A percentile compares a stretch with the other conserved stretches of the same genome.
These are phyloP conservation scores for Stigmatopora nigra DNA, from an alignment of 2,113 vertebrate genomes.

Conservation along the genomic window DNA sequence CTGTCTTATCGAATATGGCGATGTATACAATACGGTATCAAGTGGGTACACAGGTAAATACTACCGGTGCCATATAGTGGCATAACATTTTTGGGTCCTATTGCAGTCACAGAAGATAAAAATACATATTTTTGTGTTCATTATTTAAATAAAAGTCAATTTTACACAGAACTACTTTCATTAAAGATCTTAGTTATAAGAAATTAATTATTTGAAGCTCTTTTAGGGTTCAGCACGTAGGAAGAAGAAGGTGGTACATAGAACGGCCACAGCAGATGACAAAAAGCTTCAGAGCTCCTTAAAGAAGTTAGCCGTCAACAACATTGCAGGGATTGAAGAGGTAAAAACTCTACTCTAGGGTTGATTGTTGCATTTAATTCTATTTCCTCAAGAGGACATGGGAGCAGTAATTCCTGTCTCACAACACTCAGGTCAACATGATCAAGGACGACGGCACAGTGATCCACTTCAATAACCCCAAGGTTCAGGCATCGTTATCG, in stretches of 20 bases:
- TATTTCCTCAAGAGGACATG: neutral
- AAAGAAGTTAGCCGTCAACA: constrained; percentile 97
- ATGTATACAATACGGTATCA: neutral
- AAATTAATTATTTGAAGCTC: constrained; percentile 14
- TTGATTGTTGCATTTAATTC: neutral
- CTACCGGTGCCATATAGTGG: too few relatives aligned
- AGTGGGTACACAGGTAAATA: too few relatives aligned
- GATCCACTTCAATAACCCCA: constrained; percentile 99
- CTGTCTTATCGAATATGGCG: too few relatives aligned
- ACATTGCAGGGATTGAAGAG: constrained; percentile 98
- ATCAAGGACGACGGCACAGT: constrained; percentile 98
- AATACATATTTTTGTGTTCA: too few relatives aligned
- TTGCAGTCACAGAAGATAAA: too few relatives aligned
- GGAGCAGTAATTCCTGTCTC: too few relatives aligned
- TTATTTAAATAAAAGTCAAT: too few relatives aligned
- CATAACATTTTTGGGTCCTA: too few relatives aligned
- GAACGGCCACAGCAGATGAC: constrained; percentile 96
- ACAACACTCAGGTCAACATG: constrained; percentile 85
- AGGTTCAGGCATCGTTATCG: constrained; percentile 95
- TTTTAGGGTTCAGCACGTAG: constrained; percentile 89
- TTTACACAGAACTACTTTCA: too few relatives aligned
- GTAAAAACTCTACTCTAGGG: constrained; percentile 53
- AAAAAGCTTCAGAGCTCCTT: constrained; percentile 97
- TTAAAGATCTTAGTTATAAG: neutral
- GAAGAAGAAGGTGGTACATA: constrained; percentile 99